Conservation (phyloP, 2,113 vertebrate species). For the Excalfactoria chinensis region DNA sequence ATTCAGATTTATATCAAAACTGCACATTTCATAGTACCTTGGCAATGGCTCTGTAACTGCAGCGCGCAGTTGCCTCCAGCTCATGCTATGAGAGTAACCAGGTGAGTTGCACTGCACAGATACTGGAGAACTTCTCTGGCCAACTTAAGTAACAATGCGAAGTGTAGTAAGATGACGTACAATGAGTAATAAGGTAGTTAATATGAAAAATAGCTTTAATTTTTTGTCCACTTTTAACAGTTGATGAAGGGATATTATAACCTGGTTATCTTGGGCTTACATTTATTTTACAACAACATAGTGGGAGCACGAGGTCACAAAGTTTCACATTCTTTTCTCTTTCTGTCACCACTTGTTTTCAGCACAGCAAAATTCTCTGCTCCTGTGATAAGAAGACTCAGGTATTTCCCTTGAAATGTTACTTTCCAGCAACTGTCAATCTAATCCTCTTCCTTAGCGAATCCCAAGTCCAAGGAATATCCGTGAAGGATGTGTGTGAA, state of each 20-base stretch:
- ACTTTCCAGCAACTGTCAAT: background rate
- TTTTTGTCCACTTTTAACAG: background rate
- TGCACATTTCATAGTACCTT: background rate
- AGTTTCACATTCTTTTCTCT: slow-evolving; percentile 59
- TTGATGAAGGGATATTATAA: background rate
- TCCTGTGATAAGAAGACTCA: slow-evolving; percentile 3
- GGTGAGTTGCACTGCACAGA: background rate
- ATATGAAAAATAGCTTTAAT: slow-evolving; percentile 18
- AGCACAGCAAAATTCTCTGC: slow-evolving; percentile 43
- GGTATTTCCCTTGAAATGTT: slow-evolving; percentile 25
- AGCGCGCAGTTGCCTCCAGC: background rate
- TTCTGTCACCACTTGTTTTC: slow-evolving; percentile 36
- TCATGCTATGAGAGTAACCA: background rate
- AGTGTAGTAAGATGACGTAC: background rate
- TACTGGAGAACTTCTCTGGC: background rate
- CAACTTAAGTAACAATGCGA: background rate
- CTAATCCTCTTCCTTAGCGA: background rate
- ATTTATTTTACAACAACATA: background rate
- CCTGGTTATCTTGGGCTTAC: background rate
- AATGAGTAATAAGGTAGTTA: background rate
- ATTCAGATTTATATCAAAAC: background rate
- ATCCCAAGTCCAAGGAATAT: slow-evolving; percentile 2
- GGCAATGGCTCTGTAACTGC: background rate
- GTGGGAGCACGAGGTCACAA: slow-evolving; percentile 59
- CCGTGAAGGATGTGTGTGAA: too few species aligned